Conservation (phyloP, 2,113 vertebrate species). For the Ptilorrhoa leucosticta region DNA sequence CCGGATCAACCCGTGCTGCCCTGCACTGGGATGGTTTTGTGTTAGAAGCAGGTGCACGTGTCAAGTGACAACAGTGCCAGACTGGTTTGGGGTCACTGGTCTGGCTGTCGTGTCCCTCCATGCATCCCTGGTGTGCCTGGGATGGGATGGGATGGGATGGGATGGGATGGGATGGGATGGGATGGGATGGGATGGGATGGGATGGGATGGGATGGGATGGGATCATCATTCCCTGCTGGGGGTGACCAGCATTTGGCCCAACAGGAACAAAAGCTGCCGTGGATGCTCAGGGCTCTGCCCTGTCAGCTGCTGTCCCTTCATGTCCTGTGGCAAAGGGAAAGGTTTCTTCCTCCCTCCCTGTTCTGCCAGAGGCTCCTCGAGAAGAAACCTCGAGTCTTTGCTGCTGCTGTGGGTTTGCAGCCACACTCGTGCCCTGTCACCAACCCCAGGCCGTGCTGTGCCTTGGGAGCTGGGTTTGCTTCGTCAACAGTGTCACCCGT, state of each 20-base stretch:
- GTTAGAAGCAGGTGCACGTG: rapidly evolving
- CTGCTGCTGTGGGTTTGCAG: not conserved
- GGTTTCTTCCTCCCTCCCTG: not conserved
- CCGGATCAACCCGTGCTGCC: rapidly evolving
- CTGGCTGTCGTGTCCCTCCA: rapidly evolving
- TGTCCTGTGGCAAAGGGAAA: not conserved
- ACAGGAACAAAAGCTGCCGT: not conserved
- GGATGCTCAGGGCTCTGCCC: not conserved
- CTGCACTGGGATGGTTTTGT: not conserved
- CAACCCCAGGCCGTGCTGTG: not conserved
- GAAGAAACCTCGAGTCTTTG: not conserved
- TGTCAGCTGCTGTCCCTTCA: rapidly evolving
- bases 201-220: not conserved
- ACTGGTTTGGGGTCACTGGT: not conserved
- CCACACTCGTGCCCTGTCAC: rapidly evolving
- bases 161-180: not conserved
- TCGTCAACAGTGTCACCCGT: rapidly evolving
- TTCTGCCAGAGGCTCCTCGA: rapidly evolving
- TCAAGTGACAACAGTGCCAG: not conserved
- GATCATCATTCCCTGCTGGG: not conserved
- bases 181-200: not conserved
- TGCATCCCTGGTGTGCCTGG: not conserved
- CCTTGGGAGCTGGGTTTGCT: not conserved
- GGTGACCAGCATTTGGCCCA: not conserved
- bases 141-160: not conserved